Conservation (phyloP, 2,888 invertebrate species). For the Gisinianus flammeolus region DNA sequence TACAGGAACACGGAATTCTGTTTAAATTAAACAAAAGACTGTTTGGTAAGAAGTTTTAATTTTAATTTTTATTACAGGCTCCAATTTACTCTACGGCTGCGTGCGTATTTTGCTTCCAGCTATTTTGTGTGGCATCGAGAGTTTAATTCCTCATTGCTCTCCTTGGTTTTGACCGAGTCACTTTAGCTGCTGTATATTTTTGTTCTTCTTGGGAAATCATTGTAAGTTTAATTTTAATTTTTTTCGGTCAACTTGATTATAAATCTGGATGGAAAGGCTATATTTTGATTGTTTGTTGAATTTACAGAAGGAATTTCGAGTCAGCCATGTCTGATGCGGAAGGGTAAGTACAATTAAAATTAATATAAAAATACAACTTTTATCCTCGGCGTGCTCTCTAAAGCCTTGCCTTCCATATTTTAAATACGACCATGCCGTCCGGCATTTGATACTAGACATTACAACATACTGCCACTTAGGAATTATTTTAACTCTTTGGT, state of each 20-base stretch:
- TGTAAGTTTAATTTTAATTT: slow-evolving; percentile 45
- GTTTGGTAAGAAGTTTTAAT: too few species aligned
- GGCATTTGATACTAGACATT: too few species aligned
- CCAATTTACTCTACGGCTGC: too few species aligned
- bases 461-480: too few species aligned
- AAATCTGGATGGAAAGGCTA: not conserved
- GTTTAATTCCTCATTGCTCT: not conserved
- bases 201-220: slow-evolving; percentile 42
- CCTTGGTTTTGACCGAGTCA: slow-evolving; percentile 1
- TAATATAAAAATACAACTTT: not conserved
- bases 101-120: not conserved
- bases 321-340: slow-evolving; percentile 56
- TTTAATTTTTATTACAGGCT: too few species aligned
- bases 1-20: too few species aligned
- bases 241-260: not conserved
- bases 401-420: not conserved
- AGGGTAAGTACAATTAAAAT: slow-evolving; percentile 47
- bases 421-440: slow-evolving; percentile 1
- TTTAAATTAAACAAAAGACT: too few species aligned
- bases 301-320: slow-evolving; percentile 57
- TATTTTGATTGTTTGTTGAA: slow-evolving; percentile 24
- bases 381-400: slow-evolving; percentile 22
- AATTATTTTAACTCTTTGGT: too few species aligned
- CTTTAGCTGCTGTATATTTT: not conserved
- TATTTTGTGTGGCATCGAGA: too few species aligned